Conservation (phyloP, 2,888 invertebrate genomes). For the Thymelicus acteon region DNA sequence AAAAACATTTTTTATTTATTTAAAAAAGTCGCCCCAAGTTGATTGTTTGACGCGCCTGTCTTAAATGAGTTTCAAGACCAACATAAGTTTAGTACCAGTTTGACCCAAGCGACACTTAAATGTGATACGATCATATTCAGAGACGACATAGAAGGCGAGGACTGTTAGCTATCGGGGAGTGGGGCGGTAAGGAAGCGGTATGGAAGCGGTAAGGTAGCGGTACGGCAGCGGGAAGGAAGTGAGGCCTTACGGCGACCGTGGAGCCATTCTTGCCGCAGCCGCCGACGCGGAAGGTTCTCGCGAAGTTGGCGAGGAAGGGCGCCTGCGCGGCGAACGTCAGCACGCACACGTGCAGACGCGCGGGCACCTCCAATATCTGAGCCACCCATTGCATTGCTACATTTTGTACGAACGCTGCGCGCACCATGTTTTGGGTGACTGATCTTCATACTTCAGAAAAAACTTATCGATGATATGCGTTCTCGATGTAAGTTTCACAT, state of each 20-base stretch:
- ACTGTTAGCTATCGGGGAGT: not conserved
- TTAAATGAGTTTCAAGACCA: not conserved
- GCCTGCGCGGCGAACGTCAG: conserved; percentile 86
- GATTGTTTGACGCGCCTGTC: not conserved
- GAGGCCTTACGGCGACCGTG: conserved; percentile 94
- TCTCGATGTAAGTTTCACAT: too few species aligned
- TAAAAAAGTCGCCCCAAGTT: too few species aligned
- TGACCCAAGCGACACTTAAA: too few species aligned
- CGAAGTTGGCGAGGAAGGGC: conserved; percentile 88
- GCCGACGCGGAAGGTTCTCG: conserved; percentile 90
- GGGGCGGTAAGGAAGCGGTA: not conserved
- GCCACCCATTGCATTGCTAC: conserved; percentile 47
- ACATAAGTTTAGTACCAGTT: too few species aligned
- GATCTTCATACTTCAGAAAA: too few species aligned
- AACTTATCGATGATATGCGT: too few species aligned
- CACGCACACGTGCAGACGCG: conserved; percentile 71
- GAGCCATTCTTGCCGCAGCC: conserved; percentile 99
- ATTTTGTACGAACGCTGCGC: conserved; percentile 16
- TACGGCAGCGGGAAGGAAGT: not conserved
- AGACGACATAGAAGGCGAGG: conserved; percentile 1
- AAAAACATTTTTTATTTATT: too few species aligned
- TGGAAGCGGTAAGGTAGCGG: too few species aligned
- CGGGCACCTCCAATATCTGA: conserved; percentile 59
- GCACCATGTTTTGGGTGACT: not conserved
- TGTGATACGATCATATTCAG: not conserved